phyloP scores from a whole-genome alignment of 2,888 invertebrate genomes.

The Caenorhabditis sp. region DNA sequence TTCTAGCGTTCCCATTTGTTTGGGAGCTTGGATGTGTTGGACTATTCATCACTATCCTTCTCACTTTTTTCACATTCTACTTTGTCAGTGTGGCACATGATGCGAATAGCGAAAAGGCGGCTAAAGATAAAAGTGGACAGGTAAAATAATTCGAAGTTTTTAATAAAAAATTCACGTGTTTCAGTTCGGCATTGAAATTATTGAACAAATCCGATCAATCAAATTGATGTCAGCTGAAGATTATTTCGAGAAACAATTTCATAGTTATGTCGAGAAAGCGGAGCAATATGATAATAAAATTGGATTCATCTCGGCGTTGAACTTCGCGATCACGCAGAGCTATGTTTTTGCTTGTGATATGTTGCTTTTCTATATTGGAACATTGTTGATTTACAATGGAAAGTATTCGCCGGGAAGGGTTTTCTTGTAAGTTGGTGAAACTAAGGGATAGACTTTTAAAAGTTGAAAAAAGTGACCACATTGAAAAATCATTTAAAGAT shows the following conservation, averaged over 20 bases:
- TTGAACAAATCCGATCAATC: constrained; percentile 73
- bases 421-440: constrained; percentile 17
- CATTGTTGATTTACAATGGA: constrained; percentile 43
- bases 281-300: constrained; percentile 37
- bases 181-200: constrained; percentile 71
- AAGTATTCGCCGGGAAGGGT: constrained; percentile 25
- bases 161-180: neutral
- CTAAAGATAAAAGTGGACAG: constrained; percentile 34
- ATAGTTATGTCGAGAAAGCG: constrained; percentile 41
- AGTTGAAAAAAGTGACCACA: neutral
- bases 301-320: constrained; percentile 31
- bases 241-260: constrained; percentile 69
- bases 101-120: constrained; percentile 35
- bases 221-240: constrained; percentile 71
- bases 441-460: constrained; percentile 1
- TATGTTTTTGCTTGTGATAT: constrained; percentile 51
- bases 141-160: neutral
- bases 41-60: constrained; percentile 26
- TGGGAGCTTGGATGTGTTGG: constrained; percentile 45
- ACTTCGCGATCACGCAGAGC: constrained; percentile 43
- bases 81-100: constrained; percentile 27
- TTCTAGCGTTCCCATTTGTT: constrained; percentile 43
- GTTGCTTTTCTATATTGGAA: constrained; percentile 39
- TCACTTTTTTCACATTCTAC: constrained; percentile 32
- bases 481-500: neutral